Conservation (phyloP, 2,888 invertebrate species). For the Drosophila fungiperda region DNA sequence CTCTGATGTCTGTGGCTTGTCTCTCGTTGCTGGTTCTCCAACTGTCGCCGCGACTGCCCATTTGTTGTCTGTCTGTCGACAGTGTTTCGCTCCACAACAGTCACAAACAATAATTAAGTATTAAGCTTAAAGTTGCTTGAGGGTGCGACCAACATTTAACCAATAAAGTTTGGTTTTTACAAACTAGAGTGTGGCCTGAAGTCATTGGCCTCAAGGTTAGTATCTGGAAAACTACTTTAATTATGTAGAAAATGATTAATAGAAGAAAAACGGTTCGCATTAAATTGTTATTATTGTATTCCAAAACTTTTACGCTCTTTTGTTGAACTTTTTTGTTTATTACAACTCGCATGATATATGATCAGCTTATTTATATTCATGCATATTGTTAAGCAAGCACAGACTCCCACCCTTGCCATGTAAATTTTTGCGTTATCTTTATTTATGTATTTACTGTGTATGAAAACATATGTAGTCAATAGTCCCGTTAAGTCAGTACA, state of each 20-base stretch:
- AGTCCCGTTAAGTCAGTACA: slow-evolving; percentile 33
- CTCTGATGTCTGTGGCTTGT: slow-evolving; percentile 25
- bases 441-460: background rate
- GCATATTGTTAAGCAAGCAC: slow-evolving; percentile 10
- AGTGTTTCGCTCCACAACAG: slow-evolving; percentile 9
- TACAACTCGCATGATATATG: slow-evolving; percentile 25
- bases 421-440: slow-evolving; percentile 26
- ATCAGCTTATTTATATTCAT: slow-evolving; percentile 25
- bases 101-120: slow-evolving; percentile 38
- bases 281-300: background rate
- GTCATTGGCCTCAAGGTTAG: slow-evolving; percentile 26
- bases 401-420: slow-evolving; percentile 1
- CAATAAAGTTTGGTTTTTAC: slow-evolving; percentile 5
- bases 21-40: slow-evolving; percentile 24
- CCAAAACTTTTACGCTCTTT: background rate
- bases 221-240: background rate
- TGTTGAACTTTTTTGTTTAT: slow-evolving; percentile 13
- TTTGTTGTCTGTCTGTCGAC: slow-evolving; percentile 3
- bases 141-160: slow-evolving; percentile 7
- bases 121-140: slow-evolving; percentile 3
- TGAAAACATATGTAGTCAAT: slow-evolving; percentile 5
- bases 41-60: slow-evolving; percentile 4
- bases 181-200: slow-evolving; percentile 20
- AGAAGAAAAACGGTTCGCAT: background rate
- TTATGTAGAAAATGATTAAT: background rate